phyloP scores from a whole-genome alignment of 2,888 invertebrate species.

The Lasioglossum lativentre region DNA sequence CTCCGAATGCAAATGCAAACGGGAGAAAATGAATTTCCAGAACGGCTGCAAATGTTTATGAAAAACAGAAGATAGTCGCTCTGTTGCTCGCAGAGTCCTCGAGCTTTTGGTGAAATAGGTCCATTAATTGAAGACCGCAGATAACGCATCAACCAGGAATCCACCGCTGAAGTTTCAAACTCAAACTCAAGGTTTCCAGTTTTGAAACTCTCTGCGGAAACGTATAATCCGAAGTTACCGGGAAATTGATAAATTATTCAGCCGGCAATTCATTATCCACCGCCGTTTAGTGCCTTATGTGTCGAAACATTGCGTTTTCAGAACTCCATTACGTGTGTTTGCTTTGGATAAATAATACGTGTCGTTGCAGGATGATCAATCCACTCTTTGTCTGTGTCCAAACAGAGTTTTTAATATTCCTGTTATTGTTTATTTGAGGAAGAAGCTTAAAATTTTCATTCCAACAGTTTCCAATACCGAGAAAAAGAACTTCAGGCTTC shows the following conservation, averaged over 20 bases:
- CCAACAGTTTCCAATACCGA: neutral
- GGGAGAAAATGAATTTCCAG: neutral
- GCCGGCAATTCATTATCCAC: neutral
- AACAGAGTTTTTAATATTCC: neutral
- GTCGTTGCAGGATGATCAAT: neutral
- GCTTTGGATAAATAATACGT: neutral
- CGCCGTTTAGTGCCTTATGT: neutral
- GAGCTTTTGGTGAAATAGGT: neutral
- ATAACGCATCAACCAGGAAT: conserved; percentile 12
- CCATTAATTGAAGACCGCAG: conserved; percentile 12
- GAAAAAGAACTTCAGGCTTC: neutral
- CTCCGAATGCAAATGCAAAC: neutral
- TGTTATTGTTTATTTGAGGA: neutral
- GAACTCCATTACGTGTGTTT: neutral
- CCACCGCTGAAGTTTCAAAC: neutral
- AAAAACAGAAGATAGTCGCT: neutral
- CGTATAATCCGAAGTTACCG: neutral
- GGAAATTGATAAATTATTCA: conserved; percentile 9
- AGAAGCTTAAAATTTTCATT: neutral
- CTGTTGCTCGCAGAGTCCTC: neutral
- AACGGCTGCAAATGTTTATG: neutral
- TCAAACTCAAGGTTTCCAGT: neutral
- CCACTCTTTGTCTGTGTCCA: neutral
- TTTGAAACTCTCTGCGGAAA: conserved; percentile 9
- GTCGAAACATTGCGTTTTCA: neutral